Percentiles rank a stretch among this genome's conserved stretches.
Conservation (phyloP, 2,888 invertebrate species). For the Drosophila falleni region DNA sequence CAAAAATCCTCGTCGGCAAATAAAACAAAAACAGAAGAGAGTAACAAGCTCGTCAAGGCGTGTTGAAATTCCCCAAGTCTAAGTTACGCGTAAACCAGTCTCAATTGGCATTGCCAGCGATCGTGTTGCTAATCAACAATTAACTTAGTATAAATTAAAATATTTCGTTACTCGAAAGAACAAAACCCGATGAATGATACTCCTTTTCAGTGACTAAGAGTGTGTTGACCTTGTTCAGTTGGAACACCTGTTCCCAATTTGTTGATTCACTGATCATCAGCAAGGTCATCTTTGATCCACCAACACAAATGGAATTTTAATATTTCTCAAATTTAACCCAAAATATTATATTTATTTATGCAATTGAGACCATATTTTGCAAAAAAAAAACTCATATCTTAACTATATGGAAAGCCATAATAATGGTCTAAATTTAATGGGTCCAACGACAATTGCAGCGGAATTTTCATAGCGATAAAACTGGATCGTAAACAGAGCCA, state of each 20-base stretch:
- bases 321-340: background rate
- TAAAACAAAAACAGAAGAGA: slow-evolving; percentile 12
- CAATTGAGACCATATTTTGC: slow-evolving; percentile 10
- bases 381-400: slow-evolving; percentile 6
- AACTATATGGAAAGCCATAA: slow-evolving; percentile 14
- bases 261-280: slow-evolving; percentile 19
- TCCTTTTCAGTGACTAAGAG: slow-evolving; percentile 19
- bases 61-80: slow-evolving; percentile 24
- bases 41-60: slow-evolving; percentile 12
- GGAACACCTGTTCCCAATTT: slow-evolving; percentile 17
- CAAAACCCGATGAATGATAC: slow-evolving; percentile 8
- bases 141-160: slow-evolving; percentile 19
- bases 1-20: slow-evolving; percentile 22
- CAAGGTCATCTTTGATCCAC: slow-evolving; percentile 26
- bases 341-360: background rate
- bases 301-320: slow-evolving; percentile 10
- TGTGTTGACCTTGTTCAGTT: slow-evolving; percentile 13
- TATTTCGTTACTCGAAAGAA: background rate
- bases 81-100: slow-evolving; percentile 42
- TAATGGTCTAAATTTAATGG: slow-evolving; percentile 6
- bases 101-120: slow-evolving; percentile 30
- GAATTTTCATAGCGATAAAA: slow-evolving; percentile 35
- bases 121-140: slow-evolving; percentile 28
- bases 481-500: slow-evolving; percentile 27
- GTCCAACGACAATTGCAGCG: slow-evolving; percentile 37